These are phyloP conservation scores for Sceloporus tristichus DNA, from an alignment of 2,113 vertebrate genomes.

Conservation along the genomic window DNA sequence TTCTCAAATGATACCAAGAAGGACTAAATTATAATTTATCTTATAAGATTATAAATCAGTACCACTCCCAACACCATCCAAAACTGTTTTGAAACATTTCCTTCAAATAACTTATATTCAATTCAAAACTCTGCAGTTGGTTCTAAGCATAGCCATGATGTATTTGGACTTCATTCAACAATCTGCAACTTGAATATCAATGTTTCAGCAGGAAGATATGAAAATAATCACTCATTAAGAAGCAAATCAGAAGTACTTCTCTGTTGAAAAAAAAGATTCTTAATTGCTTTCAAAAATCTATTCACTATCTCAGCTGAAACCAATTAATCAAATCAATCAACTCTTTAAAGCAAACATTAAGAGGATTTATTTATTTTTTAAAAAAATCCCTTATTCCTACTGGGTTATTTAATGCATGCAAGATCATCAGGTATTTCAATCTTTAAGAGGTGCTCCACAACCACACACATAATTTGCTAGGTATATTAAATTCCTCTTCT, in stretches of 20 bases:
- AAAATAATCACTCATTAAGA: not conserved
- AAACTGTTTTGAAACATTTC: not conserved
- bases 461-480: too few relatives aligned
- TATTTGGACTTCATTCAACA: not conserved
- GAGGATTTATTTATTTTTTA: not conserved
- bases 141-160: not conserved
- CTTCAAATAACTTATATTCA: not conserved
- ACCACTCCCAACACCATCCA: not conserved
- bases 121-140: constrained; percentile 1
- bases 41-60: too few relatives aligned
- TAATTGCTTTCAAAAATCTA: not conserved
- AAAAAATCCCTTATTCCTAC: too few relatives aligned
- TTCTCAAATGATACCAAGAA: not conserved
- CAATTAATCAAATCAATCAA: not conserved
- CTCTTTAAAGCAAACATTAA: not conserved
- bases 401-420: too few relatives aligned
- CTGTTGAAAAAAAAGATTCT: not conserved
- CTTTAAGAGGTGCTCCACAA: too few relatives aligned
- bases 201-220: not conserved
- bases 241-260: not conserved
- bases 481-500: too few relatives aligned
- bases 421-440: too few relatives aligned
- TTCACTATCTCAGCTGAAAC: not conserved
- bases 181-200: not conserved
- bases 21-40: too few relatives aligned